These are phyloP conservation scores for Tapirus terrestris DNA, from an alignment of 2,113 vertebrate genomes.

Conservation along the genomic window DNA sequence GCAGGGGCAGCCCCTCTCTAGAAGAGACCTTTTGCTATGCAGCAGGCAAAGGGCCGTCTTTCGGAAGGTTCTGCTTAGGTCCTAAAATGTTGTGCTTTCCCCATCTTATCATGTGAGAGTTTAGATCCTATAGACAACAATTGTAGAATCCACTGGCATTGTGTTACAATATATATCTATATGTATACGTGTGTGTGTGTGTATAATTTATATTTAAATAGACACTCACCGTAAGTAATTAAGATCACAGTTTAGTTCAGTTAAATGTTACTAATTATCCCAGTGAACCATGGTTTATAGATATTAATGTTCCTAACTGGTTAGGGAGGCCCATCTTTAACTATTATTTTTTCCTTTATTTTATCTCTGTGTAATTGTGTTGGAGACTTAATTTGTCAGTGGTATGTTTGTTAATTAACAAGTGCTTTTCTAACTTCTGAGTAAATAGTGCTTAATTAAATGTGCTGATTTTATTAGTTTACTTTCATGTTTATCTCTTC, in stretches of 20 bases:
- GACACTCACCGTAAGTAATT: neutral
- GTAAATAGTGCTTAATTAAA: conserved; percentile 51
- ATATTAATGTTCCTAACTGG: neutral
- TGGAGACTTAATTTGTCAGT: conserved; percentile 1
- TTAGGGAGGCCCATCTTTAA: neutral
- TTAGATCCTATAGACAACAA: neutral
- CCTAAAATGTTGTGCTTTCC: neutral
- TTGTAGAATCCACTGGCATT: neutral
- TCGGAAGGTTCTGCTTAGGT: neutral
- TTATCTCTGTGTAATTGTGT: neutral
- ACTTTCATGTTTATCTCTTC: conserved; percentile 17
- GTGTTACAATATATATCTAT: neutral
- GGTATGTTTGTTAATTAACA: conserved; percentile 2
- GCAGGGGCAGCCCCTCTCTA: neutral
- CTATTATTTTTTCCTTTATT: conserved; percentile 31
- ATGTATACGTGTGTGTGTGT: neutral
- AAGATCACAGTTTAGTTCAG: neutral
- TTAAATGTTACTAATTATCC: conserved; percentile 24
- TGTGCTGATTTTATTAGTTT: conserved; percentile 32
- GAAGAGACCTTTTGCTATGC: neutral
- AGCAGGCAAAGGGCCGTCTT: neutral
- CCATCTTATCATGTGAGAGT: neutral
- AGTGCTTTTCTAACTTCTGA: conserved; percentile 20
- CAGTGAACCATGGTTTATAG: neutral
- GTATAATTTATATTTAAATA: neutral